Evolutionary conservation across 2,888 invertebrate genomes (phyloP).

Genomic region (Drosophila gaucha): DNA sequence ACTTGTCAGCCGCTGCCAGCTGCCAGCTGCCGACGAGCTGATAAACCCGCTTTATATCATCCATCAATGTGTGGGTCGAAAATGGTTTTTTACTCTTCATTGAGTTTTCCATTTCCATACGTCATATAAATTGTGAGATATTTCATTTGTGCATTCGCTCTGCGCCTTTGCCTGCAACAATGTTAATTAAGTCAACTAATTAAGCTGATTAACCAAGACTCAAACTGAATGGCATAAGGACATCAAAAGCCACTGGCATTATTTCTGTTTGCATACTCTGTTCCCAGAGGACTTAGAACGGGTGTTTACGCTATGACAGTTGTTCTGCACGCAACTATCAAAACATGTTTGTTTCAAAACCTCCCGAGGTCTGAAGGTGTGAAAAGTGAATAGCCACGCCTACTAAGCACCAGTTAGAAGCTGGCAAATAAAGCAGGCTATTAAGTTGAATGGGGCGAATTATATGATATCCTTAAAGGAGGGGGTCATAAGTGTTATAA

Average conservation of each 20-base stretch:
- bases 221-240: constrained; percentile 12
- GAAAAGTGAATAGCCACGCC: not conserved
- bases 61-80: not conserved
- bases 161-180: constrained; percentile 3
- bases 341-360: not conserved
- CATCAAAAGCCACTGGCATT: constrained; percentile 4
- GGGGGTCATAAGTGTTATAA: not conserved
- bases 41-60: not conserved
- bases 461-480: no score
- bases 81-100: not conserved
- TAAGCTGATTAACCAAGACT: constrained; percentile 23
- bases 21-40: constrained; percentile 9
- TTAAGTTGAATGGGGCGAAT: not conserved
- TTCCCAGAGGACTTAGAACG: not conserved
- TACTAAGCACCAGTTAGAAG: not conserved
- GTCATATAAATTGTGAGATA: not conserved
- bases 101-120: no score
- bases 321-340: not conserved
- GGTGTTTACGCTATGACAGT: not conserved
- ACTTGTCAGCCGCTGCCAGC: no score
- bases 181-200: constrained; percentile 35
- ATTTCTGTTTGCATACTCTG: no score
- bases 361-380: not conserved
- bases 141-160: constrained; percentile 19
- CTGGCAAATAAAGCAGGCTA: not conserved